Percentiles rank a stretch among this genome's conserved stretches.
phyloP scores from a whole-genome alignment of 2,797 vertebrate species.

The Sorex maritimensis region DNA sequence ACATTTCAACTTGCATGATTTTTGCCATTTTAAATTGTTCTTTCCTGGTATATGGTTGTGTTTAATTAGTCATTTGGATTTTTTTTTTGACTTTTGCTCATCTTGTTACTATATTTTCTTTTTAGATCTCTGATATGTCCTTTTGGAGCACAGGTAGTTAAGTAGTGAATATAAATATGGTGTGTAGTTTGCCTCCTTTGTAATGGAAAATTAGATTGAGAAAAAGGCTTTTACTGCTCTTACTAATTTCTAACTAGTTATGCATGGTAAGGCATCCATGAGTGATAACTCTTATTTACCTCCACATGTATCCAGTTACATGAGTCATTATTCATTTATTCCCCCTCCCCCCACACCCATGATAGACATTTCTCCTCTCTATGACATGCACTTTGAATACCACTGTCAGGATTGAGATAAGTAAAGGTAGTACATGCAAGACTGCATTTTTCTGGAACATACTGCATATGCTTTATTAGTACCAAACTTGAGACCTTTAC shows the following conservation, averaged over 20 bases:
- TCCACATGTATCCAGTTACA: neutral
- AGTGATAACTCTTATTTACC: neutral
- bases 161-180: neutral
- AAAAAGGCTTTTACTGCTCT: neutral
- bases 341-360: accelerated
- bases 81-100: neutral
- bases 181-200: neutral
- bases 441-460: neutral
- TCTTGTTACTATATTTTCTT: neutral
- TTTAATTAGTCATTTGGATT: neutral
- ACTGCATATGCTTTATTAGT: neutral
- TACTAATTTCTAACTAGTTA: neutral
- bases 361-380: neutral
- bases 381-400: neutral
- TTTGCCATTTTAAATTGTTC: neutral
- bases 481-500: neutral
- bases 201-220: neutral
- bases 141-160: neutral
- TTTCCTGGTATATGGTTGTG: neutral
- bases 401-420: neutral
- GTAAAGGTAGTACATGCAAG: neutral
- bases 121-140: neutral
- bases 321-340: neutral
- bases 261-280: too few relatives aligned
- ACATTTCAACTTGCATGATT: neutral